Conservation (phyloP, 2,888 invertebrate genomes). For the Suillia variegata region DNA sequence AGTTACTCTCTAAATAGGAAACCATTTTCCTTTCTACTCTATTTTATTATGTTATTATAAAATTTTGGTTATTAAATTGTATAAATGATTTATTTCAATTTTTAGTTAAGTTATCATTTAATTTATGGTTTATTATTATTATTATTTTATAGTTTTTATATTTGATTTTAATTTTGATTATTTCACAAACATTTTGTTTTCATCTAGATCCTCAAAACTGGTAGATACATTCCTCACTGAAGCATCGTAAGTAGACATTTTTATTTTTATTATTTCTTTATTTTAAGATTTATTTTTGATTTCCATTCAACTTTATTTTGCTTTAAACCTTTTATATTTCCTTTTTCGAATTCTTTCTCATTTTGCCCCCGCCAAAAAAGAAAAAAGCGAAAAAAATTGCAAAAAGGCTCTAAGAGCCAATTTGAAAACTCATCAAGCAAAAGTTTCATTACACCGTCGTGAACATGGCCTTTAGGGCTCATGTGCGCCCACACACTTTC, state of each 20-base stretch:
- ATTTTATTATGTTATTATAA: constrained; percentile 1
- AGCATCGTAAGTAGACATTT: constrained; percentile 48
- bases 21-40: constrained; percentile 27
- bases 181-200: constrained; percentile 25
- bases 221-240: constrained; percentile 51
- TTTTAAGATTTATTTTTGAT: constrained; percentile 5
- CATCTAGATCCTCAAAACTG: constrained; percentile 44
- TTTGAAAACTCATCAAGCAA: background rate
- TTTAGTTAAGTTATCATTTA: constrained; percentile 20
- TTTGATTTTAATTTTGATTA: constrained; percentile 19
- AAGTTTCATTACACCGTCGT: background rate
- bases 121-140: constrained; percentile 8
- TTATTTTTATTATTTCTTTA: constrained; percentile 20
- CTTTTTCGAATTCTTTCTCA: no score
- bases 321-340: background rate
- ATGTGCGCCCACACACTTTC: no score
- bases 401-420: no score
- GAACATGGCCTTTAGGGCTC: background rate
- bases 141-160: constrained; percentile 14
- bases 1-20: no score
- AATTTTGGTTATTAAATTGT: background rate
- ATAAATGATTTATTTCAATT: constrained; percentile 7
- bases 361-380: no score
- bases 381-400: no score
- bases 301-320: background rate